Conservation (phyloP, 2,888 invertebrate genomes). For the Hermaeophaga mercurialis region DNA sequence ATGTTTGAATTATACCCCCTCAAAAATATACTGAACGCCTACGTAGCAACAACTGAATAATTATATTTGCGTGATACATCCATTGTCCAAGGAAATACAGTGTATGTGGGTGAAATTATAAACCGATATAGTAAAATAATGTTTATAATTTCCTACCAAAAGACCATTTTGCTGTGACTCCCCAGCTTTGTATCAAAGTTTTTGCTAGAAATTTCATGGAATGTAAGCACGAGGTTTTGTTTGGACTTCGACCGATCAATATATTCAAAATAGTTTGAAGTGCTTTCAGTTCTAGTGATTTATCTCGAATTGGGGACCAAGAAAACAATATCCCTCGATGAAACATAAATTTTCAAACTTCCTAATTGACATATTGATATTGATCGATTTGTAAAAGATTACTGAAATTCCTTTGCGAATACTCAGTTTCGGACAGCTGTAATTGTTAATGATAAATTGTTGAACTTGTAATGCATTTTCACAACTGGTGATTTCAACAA, state of each 20-base stretch:
- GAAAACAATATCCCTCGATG: conserved; percentile 12
- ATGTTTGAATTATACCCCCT: no score
- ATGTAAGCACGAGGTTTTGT: conserved; percentile 11
- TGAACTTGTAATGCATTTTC: no score
- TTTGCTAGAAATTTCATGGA: conserved; percentile 12
- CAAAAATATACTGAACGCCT: no score
- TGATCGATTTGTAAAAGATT: not conserved
- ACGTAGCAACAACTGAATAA: no score
- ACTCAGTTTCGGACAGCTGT: no score
- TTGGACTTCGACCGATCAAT: conserved; percentile 7
- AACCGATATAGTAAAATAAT: conserved; percentile 3
- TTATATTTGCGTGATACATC: conserved; percentile 2
- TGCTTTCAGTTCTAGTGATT: conserved; percentile 9
- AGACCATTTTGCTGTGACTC: conserved; percentile 14
- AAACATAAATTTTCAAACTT: conserved; percentile 16
- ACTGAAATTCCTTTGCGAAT: not conserved
- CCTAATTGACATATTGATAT: conserved; percentile 14
- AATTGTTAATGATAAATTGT: no score
- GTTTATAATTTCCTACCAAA: conserved; percentile 17
- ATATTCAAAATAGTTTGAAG: conserved; percentile 11
- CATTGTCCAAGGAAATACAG: conserved; percentile 2
- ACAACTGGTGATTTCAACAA: no score
- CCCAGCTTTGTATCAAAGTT: not conserved
- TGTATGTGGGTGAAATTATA: conserved; percentile 9
- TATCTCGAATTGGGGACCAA: conserved; percentile 11